Base-by-base conservation (phyloP, 2,797 vertebrate species). In the Dicrostonyx torquatus region DNA sequence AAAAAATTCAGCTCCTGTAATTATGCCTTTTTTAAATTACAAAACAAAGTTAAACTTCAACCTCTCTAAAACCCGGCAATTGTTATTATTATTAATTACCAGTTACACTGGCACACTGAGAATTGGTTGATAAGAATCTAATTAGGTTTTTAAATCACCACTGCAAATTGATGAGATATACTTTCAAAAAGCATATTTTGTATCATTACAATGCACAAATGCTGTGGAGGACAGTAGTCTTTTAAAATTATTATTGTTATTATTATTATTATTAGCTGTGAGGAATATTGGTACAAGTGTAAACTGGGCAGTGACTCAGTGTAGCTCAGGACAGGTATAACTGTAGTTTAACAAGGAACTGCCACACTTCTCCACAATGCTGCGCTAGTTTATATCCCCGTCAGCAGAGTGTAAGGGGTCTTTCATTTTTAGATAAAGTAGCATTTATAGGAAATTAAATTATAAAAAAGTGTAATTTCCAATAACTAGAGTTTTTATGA, bases 61-160 rank as follows among this genome's bases (percentile, higher is more conserved):
- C 95, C 92, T 95, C 85, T 98, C 94, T 97, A 97, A 96, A 96
- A 97, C 92, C 93, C 96, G 98, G 91, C 96, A 95, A 95, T 58
- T 58, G 20, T 58, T 58, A 58, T 22, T 58, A 20, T 58, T 58
- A 58, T 97, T 96, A 98, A 98, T 98, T 98, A 98, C 90, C 96
- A 96, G 91, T 96, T 94, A 92, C 0, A 96, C 43, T 90, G 95
- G 68, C 91, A 98, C 96, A 94, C 0, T 95, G 84, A 94, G 94
- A 98, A 98, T 97, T 97, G 98, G 96, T 97, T 98, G 98, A 98
- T 98, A 98, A 98, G 98, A 98, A 98, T 97, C 97, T 97, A 98
- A 98, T 98, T 94, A 92, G 90, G 97, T 96, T 93, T 93, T 94
- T 97, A 98, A 99, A 98, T 97, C 97, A 98, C 97, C 97, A 97